These are phyloP conservation scores for Xiphydria camelus DNA, from an alignment of 2,888 invertebrate species.

Conservation along the genomic window DNA sequence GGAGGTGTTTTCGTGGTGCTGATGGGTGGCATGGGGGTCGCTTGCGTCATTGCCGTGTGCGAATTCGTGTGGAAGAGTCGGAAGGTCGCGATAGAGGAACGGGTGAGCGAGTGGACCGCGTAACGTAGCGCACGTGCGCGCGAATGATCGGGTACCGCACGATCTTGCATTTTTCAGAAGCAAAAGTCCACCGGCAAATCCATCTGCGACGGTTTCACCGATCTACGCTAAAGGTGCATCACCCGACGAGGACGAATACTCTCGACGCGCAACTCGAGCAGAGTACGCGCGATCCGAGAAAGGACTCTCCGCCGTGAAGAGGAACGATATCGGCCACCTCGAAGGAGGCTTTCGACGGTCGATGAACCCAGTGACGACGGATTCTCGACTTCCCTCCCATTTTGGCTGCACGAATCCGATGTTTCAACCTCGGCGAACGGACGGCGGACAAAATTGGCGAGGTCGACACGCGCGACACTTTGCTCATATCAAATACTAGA, in stretches of 20 bases:
- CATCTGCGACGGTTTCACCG: conserved; percentile 54
- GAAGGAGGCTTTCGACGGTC: no score
- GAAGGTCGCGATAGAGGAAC: conserved; percentile 88
- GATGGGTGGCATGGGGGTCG: conserved; percentile 89
- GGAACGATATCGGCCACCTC: no score
- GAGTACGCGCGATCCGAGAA: no score
- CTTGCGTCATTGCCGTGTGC: conserved; percentile 90
- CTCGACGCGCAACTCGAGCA: background rate
- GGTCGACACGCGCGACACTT: conserved; percentile 48
- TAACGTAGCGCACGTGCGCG: no score
- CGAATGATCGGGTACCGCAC: no score
- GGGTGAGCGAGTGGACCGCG: conserved; percentile 77
- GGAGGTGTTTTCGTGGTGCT: conserved; percentile 96
- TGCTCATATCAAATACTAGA: conserved; percentile 51
- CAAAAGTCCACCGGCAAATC: conserved; percentile 53
- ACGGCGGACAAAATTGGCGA: conserved; percentile 36
- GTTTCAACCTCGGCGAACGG: no score
- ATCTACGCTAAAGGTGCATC: conserved; percentile 55
- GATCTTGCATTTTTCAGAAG: no score
- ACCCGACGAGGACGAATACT: no score
- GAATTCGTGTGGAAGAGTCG: conserved; percentile 96
- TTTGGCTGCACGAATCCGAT: no score
- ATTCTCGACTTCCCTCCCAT: no score
- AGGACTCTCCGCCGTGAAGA: no score
- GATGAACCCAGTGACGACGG: no score